Evolutionary conservation across 2,888 invertebrate species (phyloP), one percentile per base, ranked within the genome.

Genomic region (Anodontia alba): DNA sequence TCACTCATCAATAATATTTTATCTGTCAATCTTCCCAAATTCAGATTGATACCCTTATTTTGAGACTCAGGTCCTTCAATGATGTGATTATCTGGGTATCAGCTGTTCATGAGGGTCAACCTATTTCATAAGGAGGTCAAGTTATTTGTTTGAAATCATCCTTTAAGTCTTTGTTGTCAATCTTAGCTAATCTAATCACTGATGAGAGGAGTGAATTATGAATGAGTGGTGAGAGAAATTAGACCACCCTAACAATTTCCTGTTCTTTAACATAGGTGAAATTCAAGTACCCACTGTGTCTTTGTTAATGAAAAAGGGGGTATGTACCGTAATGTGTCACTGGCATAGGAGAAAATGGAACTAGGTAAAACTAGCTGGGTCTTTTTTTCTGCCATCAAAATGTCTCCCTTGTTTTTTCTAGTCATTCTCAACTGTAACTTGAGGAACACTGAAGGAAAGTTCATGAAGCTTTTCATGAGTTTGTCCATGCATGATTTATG

Each of bases 61-160:
- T 54, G 26, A 26, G 54, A 54, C 23, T 26, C 26, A 54, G 54
- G 10, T 15, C 7, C 26, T 54, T n/a, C 23, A 54, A 26, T 8
- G 54, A 8, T 8, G n/a, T 54, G 23, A 54, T 54, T 54, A 54
- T n/a, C 54, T 54, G 54, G 54, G 10, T 54, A 54, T 8, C 23
- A 3, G 26, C 20, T 54, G 54, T 26, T 54, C 46, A 46, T 20
- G 29, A 29, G 33, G 62, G 62, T 62, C 62, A 62, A 33, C 33
- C 17, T n/a, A 33, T 62, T 33, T 62, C 20, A 33, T 15, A 33
- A 33, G 33, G 62, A 43, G 69, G 69, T 69, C 69, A 69, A 69
- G 69, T 23, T 38, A 26, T 69, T 69, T 69, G 38, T 69, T 69
- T 69, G 69, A 69, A 46, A 42, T 69, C 69, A 43, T 42, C 43